Evolutionary conservation across 2,888 invertebrate species (phyloP).

Genomic region (Orchestes rusci): DNA sequence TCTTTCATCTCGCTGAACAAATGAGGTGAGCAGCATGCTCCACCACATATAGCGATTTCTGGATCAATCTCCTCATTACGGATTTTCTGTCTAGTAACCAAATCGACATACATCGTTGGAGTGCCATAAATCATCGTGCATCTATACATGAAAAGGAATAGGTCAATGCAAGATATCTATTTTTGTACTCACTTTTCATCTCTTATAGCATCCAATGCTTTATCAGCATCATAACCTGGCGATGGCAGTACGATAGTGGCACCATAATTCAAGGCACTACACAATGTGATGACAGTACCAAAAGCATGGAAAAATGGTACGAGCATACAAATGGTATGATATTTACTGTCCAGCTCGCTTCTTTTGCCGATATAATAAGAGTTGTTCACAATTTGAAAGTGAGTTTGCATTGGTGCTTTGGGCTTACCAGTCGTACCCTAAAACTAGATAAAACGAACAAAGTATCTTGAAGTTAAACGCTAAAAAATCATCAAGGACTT

Average conservation of each 20-base stretch:
- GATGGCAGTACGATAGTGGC: slow-evolving; percentile 56
- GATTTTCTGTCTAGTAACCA: slow-evolving; percentile 50
- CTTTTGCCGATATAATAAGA: slow-evolving; percentile 55
- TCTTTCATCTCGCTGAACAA: slow-evolving; percentile 49
- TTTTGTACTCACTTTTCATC: slow-evolving; percentile 54
- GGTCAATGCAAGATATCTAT: not conserved
- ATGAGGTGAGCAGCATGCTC: slow-evolving; percentile 61
- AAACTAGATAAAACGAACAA: slow-evolving; percentile 19
- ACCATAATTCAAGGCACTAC: slow-evolving; percentile 54
- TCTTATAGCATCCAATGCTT: slow-evolving; percentile 55
- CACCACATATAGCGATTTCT: slow-evolving; percentile 60
- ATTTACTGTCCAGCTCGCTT: slow-evolving; percentile 43
- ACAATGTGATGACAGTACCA: slow-evolving; percentile 59
- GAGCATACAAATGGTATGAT: slow-evolving; percentile 53
- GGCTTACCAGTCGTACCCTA: slow-evolving; percentile 54
- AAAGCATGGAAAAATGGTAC: slow-evolving; percentile 80
- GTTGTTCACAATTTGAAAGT: slow-evolving; percentile 72
- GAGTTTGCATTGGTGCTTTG: slow-evolving; percentile 66
- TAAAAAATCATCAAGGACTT: too few relatives aligned
- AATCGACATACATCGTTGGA: slow-evolving; percentile 81
- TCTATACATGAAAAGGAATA: slow-evolving; percentile 41
- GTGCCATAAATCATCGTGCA: slow-evolving; percentile 69
- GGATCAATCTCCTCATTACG: slow-evolving; percentile 45
- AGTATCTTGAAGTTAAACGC: too few relatives aligned
- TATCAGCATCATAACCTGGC: slow-evolving; percentile 53